phyloP scores from a whole-genome alignment of 2,888 invertebrate species.

The Cryptophagus acutangulus region DNA sequence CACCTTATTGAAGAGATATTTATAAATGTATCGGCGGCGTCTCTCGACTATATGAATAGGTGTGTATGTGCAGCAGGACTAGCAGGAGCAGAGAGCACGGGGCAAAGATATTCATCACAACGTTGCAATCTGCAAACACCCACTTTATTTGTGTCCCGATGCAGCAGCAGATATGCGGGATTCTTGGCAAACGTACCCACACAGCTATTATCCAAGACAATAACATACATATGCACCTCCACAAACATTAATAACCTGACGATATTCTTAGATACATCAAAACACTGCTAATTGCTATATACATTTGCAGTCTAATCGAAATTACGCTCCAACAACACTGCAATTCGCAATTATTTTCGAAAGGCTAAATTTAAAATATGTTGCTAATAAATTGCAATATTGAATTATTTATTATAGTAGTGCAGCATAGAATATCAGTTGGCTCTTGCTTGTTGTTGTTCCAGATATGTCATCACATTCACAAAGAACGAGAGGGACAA shows the following conservation, averaged over 20 bases:
- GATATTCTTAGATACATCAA: constrained; percentile 37
- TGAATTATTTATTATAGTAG: too few relatives aligned
- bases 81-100: too few relatives aligned
- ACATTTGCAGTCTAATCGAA: constrained; percentile 4
- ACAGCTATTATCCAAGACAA: constrained; percentile 38
- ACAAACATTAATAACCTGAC: constrained; percentile 36
- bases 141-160: constrained; percentile 9
- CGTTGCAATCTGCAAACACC: constrained; percentile 5
- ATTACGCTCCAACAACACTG: too few relatives aligned
- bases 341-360: too few relatives aligned
- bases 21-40: too few relatives aligned
- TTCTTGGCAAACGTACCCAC: constrained; percentile 34
- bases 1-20: too few relatives aligned
- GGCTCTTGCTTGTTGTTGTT: too few relatives aligned
- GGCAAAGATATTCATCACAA: constrained; percentile 6
- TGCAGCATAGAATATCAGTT: too few relatives aligned
- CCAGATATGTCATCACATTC: constrained; percentile 15
- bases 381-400: too few relatives aligned
- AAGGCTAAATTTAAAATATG: too few relatives aligned
- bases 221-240: constrained; percentile 39
- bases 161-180: constrained; percentile 23
- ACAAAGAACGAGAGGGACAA: constrained; percentile 25
- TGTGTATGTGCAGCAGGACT: too few relatives aligned
- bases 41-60: too few relatives aligned
- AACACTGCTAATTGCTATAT: constrained; percentile 19